Evolutionary conservation across 2,113 vertebrate species (phyloP).

Genomic region (Tyto alba): DNA sequence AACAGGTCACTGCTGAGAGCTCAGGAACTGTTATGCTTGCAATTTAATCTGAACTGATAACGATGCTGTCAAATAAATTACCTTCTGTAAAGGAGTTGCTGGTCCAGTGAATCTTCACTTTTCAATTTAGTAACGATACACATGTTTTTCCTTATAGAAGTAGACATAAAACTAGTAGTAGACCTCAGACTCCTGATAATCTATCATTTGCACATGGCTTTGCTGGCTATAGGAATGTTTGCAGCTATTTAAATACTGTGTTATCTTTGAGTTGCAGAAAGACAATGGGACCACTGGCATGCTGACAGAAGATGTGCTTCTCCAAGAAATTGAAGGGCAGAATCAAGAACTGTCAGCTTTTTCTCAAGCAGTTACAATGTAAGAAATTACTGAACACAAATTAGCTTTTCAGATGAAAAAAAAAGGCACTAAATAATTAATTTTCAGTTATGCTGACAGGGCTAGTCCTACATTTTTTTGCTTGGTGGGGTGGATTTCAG

Average conservation of each 20-base stretch:
- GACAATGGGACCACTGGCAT: conserved; percentile 79
- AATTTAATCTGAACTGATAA: background rate
- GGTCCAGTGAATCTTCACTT: background rate
- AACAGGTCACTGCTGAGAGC: background rate
- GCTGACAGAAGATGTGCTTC: conserved; percentile 70
- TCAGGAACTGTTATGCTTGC: background rate
- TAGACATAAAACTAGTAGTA: background rate
- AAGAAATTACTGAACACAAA: conserved; percentile 62
- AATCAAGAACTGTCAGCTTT: conserved; percentile 89
- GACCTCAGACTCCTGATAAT: background rate
- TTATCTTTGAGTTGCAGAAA: conserved; percentile 72
- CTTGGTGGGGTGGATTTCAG: background rate
- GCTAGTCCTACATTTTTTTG: background rate
- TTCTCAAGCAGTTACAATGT: conserved; percentile 86
- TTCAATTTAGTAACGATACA: background rate
- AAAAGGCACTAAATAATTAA: background rate
- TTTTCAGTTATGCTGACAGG: background rate
- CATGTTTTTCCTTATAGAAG: background rate
- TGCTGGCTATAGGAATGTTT: background rate
- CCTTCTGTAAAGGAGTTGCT: background rate
- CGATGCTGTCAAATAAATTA: background rate
- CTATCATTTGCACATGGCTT: background rate
- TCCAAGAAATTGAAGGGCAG: conserved; percentile 81
- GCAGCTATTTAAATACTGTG: conserved; percentile 2
- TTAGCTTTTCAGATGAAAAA: background rate